phyloP scores from a whole-genome alignment of 2,888 invertebrate genomes.

The Strigamia maritima region DNA sequence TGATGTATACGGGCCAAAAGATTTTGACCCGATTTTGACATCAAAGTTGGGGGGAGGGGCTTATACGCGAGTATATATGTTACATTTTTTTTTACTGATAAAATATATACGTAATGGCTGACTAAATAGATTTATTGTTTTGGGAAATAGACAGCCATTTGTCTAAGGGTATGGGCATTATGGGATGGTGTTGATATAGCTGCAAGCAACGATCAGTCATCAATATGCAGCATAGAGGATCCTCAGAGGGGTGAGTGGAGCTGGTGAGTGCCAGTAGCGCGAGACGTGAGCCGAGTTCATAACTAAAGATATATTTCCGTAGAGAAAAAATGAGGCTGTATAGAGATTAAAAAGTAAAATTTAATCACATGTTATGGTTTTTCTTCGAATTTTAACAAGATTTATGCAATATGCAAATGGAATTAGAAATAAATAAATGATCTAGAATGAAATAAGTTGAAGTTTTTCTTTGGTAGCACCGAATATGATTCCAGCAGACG shows the following conservation, averaged over 20 bases:
- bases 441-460: background rate
- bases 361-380: constrained; percentile 3
- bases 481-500: no score
- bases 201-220: constrained; percentile 30
- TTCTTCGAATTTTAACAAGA: background rate
- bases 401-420: background rate
- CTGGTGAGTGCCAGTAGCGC: background rate
- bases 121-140: constrained; percentile 2
- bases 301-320: background rate
- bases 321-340: background rate
- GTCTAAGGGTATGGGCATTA: constrained; percentile 15
- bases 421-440: background rate
- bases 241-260: constrained; percentile 10
- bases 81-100: background rate
- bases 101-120: background rate
- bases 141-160: constrained; percentile 18
- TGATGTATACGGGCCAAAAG: no score
- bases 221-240: background rate
- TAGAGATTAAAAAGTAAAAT: constrained; percentile 28
- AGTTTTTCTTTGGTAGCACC: no score
- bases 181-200: constrained; percentile 31
- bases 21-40: no score
- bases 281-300: background rate
- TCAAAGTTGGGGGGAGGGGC: no score
- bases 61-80: no score